Evolutionary conservation across 2,888 invertebrate genomes (phyloP), one percentile per base, ranked within the genome.

Genomic region (Pherbina coryleti): DNA sequence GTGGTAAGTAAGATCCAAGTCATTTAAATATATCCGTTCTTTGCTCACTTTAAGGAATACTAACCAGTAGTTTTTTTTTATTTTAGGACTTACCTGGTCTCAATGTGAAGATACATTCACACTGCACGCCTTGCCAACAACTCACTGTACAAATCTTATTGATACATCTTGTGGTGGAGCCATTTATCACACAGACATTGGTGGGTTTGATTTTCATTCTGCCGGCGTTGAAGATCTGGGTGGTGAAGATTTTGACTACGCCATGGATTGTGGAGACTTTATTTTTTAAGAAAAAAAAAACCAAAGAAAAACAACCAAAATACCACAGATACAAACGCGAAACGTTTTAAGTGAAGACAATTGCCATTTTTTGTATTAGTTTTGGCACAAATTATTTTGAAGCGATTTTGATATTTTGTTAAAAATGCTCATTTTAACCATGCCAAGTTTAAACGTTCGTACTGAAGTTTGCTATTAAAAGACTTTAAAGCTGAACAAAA

Each of bases 201-300:
- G 93, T 0, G 89, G 92, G 7, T 92, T 92, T 0, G 93, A 93
- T 82, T 90, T 89, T 75, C 89, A 90, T 81, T 88, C 88, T 3
- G 84, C 91, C 0, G 86, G 91, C 0, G 88, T 90, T 17, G 90
- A 90, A 78, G 90, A 90, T 82, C 79, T 90, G 17, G 90, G 90
- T 11, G 90, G 90, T 71, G 93, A 93, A 83, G 93, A 94, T 83
- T 94, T 93, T 90, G 94, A 94, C 86, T 92, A 93, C 79, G 93
- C 93, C 62, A 92, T 94, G 80, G 94, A 94, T 86, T 94, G 94
- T 86, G 94, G 94, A 0, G 94, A 93, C 84, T 93, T 93, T 85
- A 93, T 93, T 91, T 93, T 93, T 91, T 93, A 92, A 84, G 28
- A 31, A 49, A 34, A 49, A 17, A 44, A 74, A 60, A 25, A 11